These are phyloP conservation scores for Muscina levida DNA, from an alignment of 2,888 invertebrate species.

Conservation along the genomic window DNA sequence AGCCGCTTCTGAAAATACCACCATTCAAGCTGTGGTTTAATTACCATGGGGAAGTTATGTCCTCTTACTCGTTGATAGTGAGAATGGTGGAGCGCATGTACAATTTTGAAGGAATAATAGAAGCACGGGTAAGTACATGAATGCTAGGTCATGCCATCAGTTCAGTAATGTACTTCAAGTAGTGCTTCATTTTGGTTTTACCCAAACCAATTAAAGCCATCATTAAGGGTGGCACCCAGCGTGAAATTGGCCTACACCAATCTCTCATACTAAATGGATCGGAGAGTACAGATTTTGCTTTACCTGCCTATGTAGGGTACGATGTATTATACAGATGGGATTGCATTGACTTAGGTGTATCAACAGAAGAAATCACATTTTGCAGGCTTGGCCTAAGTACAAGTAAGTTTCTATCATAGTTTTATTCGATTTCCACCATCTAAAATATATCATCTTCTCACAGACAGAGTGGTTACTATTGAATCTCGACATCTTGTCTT, in stretches of 20 bases:
- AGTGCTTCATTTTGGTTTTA: conserved; percentile 69
- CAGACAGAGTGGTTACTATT: conserved; percentile 36
- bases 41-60: conserved; percentile 64
- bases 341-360: too few relatives aligned
- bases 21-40: conserved; percentile 69
- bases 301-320: conserved; percentile 55
- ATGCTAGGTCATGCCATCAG: not conserved
- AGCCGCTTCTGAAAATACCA: conserved; percentile 57
- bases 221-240: conserved; percentile 65
- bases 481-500: conserved; percentile 23
- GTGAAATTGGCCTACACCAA: conserved; percentile 58
- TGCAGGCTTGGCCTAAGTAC: conserved; percentile 56
- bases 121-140: conserved; percentile 53
- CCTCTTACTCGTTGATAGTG: conserved; percentile 61
- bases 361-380: too few relatives aligned
- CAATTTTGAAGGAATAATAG: not conserved
- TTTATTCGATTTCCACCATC: too few relatives aligned
- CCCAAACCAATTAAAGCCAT: conserved; percentile 64
- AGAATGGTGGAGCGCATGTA: conserved; percentile 48
- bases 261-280: conserved; percentile 65
- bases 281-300: conserved; percentile 67
- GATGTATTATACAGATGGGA: conserved; percentile 67
- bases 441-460: not conserved
- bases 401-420: conserved; percentile 49
- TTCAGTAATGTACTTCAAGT: not conserved